phyloP scores from a whole-genome alignment of 1,140 invertebrate genomes.

The Belonocnema kinseyi region DNA sequence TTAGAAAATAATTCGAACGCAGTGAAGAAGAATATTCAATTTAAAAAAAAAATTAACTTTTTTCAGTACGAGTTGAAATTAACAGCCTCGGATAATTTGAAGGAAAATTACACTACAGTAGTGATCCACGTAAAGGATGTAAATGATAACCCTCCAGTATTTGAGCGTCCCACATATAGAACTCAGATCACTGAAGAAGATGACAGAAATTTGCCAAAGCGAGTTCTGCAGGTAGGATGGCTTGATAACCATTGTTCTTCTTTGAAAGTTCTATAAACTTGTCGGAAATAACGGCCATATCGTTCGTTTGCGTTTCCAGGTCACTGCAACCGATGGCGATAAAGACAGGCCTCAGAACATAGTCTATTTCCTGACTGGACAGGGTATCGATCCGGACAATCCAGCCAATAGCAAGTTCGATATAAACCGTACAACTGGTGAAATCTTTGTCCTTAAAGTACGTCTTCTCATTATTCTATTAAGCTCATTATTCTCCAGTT shows the following conservation, averaged over 20 bases:
- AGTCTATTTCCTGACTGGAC: constrained; percentile 96
- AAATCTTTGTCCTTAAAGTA: constrained; percentile 95
- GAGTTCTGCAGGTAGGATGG: constrained; percentile 88
- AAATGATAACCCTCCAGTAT: constrained; percentile 92
- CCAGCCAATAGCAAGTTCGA: constrained; percentile 96
- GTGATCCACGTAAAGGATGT: constrained; percentile 97
- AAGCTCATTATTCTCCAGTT: not conserved
- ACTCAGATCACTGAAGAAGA: constrained; percentile 97
- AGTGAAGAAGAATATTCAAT: not conserved
- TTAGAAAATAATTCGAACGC: not conserved
- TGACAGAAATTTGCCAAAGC: constrained; percentile 94
- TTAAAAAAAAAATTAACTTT: constrained; percentile 10
- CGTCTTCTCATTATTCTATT: constrained; percentile 43
- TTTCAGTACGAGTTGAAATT: constrained; percentile 92
- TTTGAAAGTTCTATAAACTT: constrained; percentile 12
- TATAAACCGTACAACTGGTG: constrained; percentile 95
- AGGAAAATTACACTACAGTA: constrained; percentile 96
- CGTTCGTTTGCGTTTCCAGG: constrained; percentile 78
- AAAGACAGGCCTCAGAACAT: constrained; percentile 96
- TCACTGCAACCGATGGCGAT: constrained; percentile 96
- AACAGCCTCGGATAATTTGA: constrained; percentile 95
- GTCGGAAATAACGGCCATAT: constrained; percentile 11
- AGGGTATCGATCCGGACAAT: constrained; percentile 96
- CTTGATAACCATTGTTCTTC: constrained; percentile 8
- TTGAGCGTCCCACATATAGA: constrained; percentile 94